These are phyloP conservation scores for Parelbella ahira DNA, from an alignment of 2,888 invertebrate genomes.

Conservation along the genomic window DNA sequence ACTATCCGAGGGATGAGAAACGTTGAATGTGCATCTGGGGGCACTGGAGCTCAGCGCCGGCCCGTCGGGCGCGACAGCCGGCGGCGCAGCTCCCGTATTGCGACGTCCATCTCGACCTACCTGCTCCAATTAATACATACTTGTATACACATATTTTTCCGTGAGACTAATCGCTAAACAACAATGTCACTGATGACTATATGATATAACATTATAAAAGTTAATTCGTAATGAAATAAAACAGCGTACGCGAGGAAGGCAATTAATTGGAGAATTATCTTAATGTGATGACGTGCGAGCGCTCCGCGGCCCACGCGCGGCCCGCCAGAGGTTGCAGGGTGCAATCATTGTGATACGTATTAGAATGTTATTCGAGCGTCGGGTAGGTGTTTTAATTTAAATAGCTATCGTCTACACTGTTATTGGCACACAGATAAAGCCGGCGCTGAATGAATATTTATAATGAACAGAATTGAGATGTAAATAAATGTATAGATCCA, in stretches of 20 bases:
- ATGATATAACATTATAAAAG: no score
- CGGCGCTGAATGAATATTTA: slow-evolving; percentile 58
- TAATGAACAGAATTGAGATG: slow-evolving; percentile 58
- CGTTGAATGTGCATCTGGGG: no score
- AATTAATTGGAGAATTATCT: slow-evolving; percentile 22
- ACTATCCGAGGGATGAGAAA: no score
- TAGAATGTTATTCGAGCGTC: slow-evolving; percentile 31
- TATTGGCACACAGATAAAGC: slow-evolving; percentile 55
- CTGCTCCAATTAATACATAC: no score
- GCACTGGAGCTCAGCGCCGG: no score
- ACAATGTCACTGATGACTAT: no score
- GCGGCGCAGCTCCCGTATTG: no score
- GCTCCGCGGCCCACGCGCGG: slow-evolving; percentile 18
- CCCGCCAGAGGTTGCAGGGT: slow-evolving; percentile 23
- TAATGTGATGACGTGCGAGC: slow-evolving; percentile 26
- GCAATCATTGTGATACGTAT: slow-evolving; percentile 26
- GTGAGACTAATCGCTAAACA: no score
- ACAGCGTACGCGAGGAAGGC: background rate
- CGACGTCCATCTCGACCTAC: no score
- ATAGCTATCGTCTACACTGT: slow-evolving; percentile 46
- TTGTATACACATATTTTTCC: no score
- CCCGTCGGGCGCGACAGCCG: no score
- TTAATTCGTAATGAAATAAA: no score
- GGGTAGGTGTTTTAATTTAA: slow-evolving; percentile 40
- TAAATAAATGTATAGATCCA: slow-evolving; percentile 60